A percentile compares a stretch with the other conserved stretches of the same genome.
These are phyloP conservation scores for Ictalurus furcatus DNA, from an alignment of 2,113 vertebrate genomes.

Conservation along the genomic window DNA sequence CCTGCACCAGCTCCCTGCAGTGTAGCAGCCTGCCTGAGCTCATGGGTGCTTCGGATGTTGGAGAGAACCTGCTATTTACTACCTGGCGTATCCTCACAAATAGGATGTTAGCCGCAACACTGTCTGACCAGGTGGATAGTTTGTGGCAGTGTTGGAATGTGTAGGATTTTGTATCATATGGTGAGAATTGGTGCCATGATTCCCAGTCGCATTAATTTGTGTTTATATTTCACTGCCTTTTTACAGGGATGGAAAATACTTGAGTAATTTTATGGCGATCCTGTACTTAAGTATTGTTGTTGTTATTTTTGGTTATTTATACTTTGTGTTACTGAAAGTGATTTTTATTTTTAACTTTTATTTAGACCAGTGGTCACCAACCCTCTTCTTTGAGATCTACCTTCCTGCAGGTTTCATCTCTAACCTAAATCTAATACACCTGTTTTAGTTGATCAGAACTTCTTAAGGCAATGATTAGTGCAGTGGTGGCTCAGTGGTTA, in stretches of 20 bases:
- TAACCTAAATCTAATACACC: too few species aligned
- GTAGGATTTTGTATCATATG: conserved; percentile 9
- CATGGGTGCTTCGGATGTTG: conserved; percentile 29
- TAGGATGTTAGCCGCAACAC: conserved; percentile 13
- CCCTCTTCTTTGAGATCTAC: too few species aligned
- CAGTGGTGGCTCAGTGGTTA: too few species aligned
- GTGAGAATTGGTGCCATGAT: background rate
- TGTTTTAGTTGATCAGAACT: too few species aligned
- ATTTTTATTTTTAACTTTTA: background rate
- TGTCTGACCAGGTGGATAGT: conserved; percentile 24
- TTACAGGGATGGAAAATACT: background rate
- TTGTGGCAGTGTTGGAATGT: conserved; percentile 13
- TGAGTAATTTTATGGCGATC: background rate
- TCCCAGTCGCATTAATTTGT: background rate
- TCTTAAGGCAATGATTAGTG: too few species aligned
- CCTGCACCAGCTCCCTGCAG: conserved; percentile 52
- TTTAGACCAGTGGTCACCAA: too few species aligned
- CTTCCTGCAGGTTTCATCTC: too few species aligned
- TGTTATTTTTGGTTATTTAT: background rate
- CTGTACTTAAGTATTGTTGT: background rate
- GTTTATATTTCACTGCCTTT: background rate
- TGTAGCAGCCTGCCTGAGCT: conserved; percentile 48
- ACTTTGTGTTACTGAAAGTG: too few species aligned
- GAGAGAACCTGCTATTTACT: conserved; percentile 34
- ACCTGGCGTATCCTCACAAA: conserved; percentile 20